Conservation (phyloP, 2,888 invertebrate genomes). For the Deroplatys truncata region DNA sequence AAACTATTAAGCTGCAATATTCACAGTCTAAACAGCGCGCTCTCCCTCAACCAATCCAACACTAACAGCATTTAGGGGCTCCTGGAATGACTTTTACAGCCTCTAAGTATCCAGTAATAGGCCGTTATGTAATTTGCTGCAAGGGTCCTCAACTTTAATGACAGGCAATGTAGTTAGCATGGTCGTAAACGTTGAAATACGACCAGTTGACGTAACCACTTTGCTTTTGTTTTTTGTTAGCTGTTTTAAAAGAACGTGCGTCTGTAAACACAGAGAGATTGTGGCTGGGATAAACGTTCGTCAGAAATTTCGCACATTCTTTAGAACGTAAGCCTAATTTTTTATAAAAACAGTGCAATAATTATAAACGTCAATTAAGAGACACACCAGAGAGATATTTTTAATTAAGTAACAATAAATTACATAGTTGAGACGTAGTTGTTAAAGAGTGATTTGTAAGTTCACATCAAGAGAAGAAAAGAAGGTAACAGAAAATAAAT, state of each 20-base stretch:
- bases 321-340: not conserved
- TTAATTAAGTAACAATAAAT: no score
- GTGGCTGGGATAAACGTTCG: not conserved
- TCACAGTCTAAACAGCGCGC: not conserved
- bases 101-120: not conserved
- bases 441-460: no score
- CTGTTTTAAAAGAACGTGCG: not conserved
- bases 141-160: not conserved
- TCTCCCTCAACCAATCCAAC: not conserved
- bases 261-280: not conserved
- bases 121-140: not conserved
- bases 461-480: no score
- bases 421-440: no score
- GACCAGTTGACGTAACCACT: not conserved
- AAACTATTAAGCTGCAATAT: conserved; percentile 14
- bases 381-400: no score
- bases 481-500: no score
- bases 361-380: not conserved
- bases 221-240: not conserved
- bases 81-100: not conserved
- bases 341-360: not conserved
- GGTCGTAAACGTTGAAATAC: not conserved
- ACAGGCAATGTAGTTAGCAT: not conserved
- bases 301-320: not conserved
- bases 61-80: not conserved